Evolutionary conservation across 2,888 invertebrate species (phyloP), one percentile per base, ranked within the genome.

Genomic region (Tuberolachnus salignus): DNA sequence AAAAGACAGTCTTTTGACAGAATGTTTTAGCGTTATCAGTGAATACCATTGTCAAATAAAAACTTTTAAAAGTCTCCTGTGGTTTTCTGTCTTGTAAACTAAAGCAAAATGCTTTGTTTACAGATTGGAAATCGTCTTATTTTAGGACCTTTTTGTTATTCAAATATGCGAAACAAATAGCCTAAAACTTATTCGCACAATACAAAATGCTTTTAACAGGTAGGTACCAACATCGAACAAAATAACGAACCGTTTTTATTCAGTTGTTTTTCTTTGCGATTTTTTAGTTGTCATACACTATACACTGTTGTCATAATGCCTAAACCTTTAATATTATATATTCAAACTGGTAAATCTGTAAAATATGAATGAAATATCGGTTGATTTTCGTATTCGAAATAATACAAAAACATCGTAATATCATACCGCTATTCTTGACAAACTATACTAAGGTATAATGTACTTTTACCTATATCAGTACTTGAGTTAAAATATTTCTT

Each of bases 1-100:
- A 72, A 72, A 72, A 49, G 72, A 49, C 14, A 72, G 71, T 72
- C 70, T 59, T 49, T 59, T 59, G 71, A 59, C 46, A 49, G 59
- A 72, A 59, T 72, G 26, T 59, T 72, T 72, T 59, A 72, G 26
- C 49, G 49, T 61, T 61, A 72, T 72, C 72, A 34, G 49, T 34
- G 72, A 61, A 72, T 72, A 72, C 49, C 14, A 72, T 61, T 61
- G 49, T 61, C 59, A 49, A 72, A 49, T 49, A 49, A n/a, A 72
- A 72, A 72, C 61, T 61, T 61, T 71, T 61, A 26, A 61, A 72
- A 61, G 72, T 61, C 61, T 61, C 61, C 72, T 49, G 19, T 61
- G 49, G 59, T 49, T 49, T 49, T 49, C 26, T 49, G 53, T 42
- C 6, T 57, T 34, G 6, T 6, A 8, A 2, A 16, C 34, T 16